Conservation (phyloP, 2,113 vertebrate genomes). For the Nesogale talazaci region DNA sequence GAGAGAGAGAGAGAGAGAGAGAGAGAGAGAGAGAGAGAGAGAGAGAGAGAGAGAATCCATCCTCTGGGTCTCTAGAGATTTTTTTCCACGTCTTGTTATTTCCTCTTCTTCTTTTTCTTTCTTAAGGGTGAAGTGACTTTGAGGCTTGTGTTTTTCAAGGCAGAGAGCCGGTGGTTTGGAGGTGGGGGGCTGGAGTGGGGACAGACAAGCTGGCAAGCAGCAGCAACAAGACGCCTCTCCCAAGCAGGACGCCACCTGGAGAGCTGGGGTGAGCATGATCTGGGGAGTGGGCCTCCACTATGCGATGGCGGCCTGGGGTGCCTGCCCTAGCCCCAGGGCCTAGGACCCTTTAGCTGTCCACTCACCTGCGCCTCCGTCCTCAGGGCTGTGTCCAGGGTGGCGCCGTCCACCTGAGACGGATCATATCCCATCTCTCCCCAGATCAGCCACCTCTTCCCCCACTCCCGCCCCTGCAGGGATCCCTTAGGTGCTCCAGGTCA, state of each 20-base stretch:
- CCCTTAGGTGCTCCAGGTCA: background rate
- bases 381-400: too few relatives aligned
- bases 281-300: background rate
- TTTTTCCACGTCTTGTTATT: conserved; percentile 52
- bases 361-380: too few relatives aligned
- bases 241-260: background rate
- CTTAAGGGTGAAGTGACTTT: background rate
- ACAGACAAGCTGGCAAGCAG: rapidly evolving
- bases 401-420: background rate
- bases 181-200: rapidly evolving
- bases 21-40: too few relatives aligned
- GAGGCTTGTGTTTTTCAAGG: background rate
- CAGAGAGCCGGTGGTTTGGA: conserved; percentile 8
- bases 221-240: background rate
- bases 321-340: background rate
- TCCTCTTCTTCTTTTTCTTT: background rate
- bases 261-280: too few relatives aligned
- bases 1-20: too few relatives aligned
- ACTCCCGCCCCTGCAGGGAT: background rate
- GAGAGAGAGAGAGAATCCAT: too few relatives aligned
- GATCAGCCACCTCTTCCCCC: rapidly evolving
- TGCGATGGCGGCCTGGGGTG: background rate
- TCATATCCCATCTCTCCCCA: background rate
- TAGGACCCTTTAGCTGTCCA: background rate
- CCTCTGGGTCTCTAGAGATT: conserved; percentile 57